Percentiles rank a stretch among this genome's conserved stretches.
Evolutionary conservation across 2,888 invertebrate species (phyloP).

Genomic region (Eustalomyia histrio): DNA sequence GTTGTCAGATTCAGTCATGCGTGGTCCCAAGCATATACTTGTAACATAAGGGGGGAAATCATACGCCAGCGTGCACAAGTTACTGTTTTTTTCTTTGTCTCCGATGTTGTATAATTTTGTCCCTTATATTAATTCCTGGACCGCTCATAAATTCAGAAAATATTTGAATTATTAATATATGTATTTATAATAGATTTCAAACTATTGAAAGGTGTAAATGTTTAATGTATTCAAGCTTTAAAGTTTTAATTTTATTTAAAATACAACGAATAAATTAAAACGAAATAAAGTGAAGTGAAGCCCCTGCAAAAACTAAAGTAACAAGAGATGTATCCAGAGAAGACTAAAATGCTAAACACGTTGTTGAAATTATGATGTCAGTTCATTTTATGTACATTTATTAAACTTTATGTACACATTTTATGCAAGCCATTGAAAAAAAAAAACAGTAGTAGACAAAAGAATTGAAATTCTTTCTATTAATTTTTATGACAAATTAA

Average conservation of each 20-base stretch:
- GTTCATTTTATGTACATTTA: not conserved
- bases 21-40: too few species aligned
- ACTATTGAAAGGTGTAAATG: not conserved
- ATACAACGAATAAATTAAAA: not conserved
- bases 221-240: conserved; percentile 1
- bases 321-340: conserved; percentile 1
- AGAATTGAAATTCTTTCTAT: too few species aligned
- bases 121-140: too few species aligned
- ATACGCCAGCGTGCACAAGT: too few species aligned
- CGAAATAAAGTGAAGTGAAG: conserved; percentile 16
- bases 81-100: too few species aligned
- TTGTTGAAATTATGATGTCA: conserved; percentile 24
- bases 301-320: not conserved
- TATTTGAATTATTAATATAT: not conserved
- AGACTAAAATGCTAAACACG: not conserved
- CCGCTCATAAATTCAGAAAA: too few species aligned
- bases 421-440: too few species aligned
- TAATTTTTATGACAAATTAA: too few species aligned
- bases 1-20: not conserved
- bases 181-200: not conserved
- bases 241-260: not conserved
- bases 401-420: too few species aligned
- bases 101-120: too few species aligned
- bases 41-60: too few species aligned
- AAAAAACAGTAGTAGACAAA: not conserved